Conservation (phyloP, 2,888 invertebrate genomes). For the Sialis lutaria region DNA sequence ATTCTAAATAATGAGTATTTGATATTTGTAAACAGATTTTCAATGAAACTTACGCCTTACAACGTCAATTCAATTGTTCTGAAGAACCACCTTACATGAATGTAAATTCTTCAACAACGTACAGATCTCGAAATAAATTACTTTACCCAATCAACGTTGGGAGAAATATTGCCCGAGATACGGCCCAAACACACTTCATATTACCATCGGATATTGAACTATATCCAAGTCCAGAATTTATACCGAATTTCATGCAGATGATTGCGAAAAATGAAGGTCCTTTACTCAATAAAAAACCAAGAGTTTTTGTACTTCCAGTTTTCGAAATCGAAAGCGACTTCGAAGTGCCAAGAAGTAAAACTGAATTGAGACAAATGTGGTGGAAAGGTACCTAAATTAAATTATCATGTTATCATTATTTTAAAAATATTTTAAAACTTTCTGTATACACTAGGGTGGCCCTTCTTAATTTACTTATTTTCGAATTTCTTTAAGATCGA, state of each 20-base stretch:
- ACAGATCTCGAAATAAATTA: constrained; percentile 15
- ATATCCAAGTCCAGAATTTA: constrained; percentile 16
- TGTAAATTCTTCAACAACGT: constrained; percentile 9
- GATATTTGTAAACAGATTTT: too few species aligned
- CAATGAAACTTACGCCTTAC: too few species aligned
- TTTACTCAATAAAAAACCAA: neutral
- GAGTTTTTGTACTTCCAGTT: constrained; percentile 15
- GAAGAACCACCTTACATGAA: neutral
- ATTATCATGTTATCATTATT: too few species aligned
- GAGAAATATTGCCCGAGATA: constrained; percentile 17
- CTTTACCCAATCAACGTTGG: constrained; percentile 19
- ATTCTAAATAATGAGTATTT: too few species aligned
- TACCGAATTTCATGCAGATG: constrained; percentile 13
- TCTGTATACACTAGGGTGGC: too few species aligned
- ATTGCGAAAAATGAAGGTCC: neutral
- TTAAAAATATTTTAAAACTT: too few species aligned
- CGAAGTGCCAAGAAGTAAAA: constrained; percentile 16
- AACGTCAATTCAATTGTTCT: neutral
- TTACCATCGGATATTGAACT: constrained; percentile 20
- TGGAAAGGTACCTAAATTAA: constrained; percentile 9
- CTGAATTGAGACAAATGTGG: constrained; percentile 13
- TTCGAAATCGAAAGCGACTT: constrained; percentile 14
- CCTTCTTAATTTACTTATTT: too few species aligned
- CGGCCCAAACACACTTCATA: constrained; percentile 17
- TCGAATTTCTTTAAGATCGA: too few species aligned